Evolutionary conservation across 1,140 invertebrate species (phyloP).

Genomic region (Lepidurus couesii): DNA sequence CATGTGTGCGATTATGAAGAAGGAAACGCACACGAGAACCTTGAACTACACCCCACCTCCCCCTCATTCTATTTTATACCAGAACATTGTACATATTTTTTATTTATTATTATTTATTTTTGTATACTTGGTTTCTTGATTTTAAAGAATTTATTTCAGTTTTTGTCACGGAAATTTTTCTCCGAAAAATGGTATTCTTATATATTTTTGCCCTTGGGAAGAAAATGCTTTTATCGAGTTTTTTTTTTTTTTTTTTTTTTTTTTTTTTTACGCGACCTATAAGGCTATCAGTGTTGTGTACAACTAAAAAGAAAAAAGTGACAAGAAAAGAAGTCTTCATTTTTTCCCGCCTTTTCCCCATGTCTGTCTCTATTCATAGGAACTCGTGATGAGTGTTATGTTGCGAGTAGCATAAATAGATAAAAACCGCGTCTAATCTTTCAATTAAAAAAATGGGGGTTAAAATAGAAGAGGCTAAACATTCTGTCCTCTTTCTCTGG

Average conservation of each 20-base stretch:
- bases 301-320: neutral
- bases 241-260: neutral
- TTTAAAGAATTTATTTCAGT: too few species aligned
- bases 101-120: too few species aligned
- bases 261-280: neutral
- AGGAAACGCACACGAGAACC: neutral
- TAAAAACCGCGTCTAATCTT: neutral
- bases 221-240: neutral
- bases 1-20: constrained; percentile 12
- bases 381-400: too few species aligned
- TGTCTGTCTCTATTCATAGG: too few species aligned
- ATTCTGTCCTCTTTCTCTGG: neutral
- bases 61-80: too few species aligned
- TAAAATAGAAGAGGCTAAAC: neutral
- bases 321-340: neutral
- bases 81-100: too few species aligned
- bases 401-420: too few species aligned
- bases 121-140: too few species aligned
- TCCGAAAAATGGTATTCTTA: too few species aligned
- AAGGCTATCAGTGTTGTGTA: neutral
- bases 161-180: too few species aligned
- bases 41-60: too few species aligned
- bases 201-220: too few species aligned
- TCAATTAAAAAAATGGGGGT: neutral
- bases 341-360: neutral